Evolutionary conservation across 2,888 invertebrate genomes (phyloP).

Genomic region (Ormyrus thymus): DNA sequence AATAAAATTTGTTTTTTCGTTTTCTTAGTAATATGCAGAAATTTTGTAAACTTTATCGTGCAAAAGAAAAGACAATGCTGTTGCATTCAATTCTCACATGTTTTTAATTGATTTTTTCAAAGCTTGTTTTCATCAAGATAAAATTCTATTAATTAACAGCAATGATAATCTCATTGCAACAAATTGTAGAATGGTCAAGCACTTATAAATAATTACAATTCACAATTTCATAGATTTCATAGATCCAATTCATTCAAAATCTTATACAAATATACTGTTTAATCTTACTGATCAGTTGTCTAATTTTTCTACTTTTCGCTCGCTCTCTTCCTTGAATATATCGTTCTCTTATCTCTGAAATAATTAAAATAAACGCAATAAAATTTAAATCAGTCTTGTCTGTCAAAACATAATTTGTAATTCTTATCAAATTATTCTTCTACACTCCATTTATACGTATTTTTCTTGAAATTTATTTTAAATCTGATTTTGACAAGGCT

Average conservation of each 20-base stretch:
- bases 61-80: constrained; percentile 35
- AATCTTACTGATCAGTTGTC: constrained; percentile 40
- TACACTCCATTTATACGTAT: constrained; percentile 1
- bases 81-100: constrained; percentile 37
- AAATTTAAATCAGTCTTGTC: constrained; percentile 63
- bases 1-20: constrained; percentile 52
- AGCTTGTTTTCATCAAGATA: background rate
- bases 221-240: constrained; percentile 27
- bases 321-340: constrained; percentile 40
- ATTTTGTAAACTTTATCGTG: constrained; percentile 1
- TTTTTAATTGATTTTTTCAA: constrained; percentile 16
- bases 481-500: constrained; percentile 21
- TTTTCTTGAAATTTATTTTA: constrained; percentile 26
- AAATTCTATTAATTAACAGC: constrained; percentile 1
- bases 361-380: constrained; percentile 49
- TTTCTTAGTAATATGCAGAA: constrained; percentile 49
- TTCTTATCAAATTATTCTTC: constrained; percentile 49
- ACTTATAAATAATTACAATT: constrained; percentile 20
- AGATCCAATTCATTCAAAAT: constrained; percentile 37
- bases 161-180: constrained; percentile 6
- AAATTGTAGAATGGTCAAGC: constrained; percentile 26
- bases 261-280: constrained; percentile 45
- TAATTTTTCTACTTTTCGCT: constrained; percentile 29
- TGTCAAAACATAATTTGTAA: constrained; percentile 60
- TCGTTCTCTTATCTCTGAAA: constrained; percentile 35